Evolutionary conservation across 2,113 vertebrate species (phyloP).

Genomic region (human): GRCh38 chr12:69094501-69095000

Average conservation of each 20-base stretch:
- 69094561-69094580: too few species aligned
- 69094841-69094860: background rate
- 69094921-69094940: background rate
- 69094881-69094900: background rate
- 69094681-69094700: background rate
- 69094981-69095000: background rate
- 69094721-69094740: background rate
- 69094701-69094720: background rate
- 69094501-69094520: background rate
- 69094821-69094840: background rate
- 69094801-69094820: background rate
- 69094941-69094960: slow-evolving; percentile 20
- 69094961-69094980: background rate
- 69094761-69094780: background rate
- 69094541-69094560: background rate
- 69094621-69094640: background rate
- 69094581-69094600: too few species aligned
- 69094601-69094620: background rate
- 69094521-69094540: background rate
- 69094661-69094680: background rate
- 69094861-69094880: background rate
- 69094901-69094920: background rate
- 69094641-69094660: background rate
- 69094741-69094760: background rate
- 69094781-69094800: background rate